Base-by-base conservation (phyloP, 1,140 invertebrate species). In the Drosophila funebris region DNA sequence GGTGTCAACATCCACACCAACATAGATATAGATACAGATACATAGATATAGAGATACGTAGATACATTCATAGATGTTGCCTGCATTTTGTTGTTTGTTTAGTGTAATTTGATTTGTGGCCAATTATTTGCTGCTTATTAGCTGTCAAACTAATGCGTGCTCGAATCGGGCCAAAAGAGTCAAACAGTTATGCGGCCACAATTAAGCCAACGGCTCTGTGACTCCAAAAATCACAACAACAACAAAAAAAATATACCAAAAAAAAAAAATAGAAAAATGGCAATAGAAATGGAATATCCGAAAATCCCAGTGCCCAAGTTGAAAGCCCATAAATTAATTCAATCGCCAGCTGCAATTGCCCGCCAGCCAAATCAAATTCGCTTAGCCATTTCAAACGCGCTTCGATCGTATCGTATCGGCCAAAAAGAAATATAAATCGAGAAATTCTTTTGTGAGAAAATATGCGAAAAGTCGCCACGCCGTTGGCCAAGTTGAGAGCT, bases 371-470 rank as follows among this genome's bases (percentile, higher is more conserved):
- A 53, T 62, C 57, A 78, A 80, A 68, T 14, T 46, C 41, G 27
- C 46, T 18, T 75, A 52, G 54, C 31, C 76, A 78, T 63, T 78
- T 78, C 71, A 8, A 29, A 29, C 27, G 52, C n/a, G n/a, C n/a
- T n/a, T n/a, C n/a, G n/a, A n/a, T n/a, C n/a, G n/a, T n/a, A 71
- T 54, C 52, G 54, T 20, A 56, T 73, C 41, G 39, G 44, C 37
- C 14, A 43, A 18, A 43, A 43, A 20, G 16, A 63, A 73, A 53
- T 48, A 61, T 18, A 43, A 57, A 76, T 62, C 66, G 43, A 75
- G 66, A 85, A 75, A 87, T 85, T 87, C 81, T 87, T 78, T 85
- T 81, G 82, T 85, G 82, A 75, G 81, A 85, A 85, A 87, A 85
- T 81, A 82, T 87, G 74, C 78, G 62, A 81, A 82, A 75, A 81